Evolutionary conservation across 2,797 vertebrate genomes (phyloP).

Genomic region (Graptemys geographica): DNA sequence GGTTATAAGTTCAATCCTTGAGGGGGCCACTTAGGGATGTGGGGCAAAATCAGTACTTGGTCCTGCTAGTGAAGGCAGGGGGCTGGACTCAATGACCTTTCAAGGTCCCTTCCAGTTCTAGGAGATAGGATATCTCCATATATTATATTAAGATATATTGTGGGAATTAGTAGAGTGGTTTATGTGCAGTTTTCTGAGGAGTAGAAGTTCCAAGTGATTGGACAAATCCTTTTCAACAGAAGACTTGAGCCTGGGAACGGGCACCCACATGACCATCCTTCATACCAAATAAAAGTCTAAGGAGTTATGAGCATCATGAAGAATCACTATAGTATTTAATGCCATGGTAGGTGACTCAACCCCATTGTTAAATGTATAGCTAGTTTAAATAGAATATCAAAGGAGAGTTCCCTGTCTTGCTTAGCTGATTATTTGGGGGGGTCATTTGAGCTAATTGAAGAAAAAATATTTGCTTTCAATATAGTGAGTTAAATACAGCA

Average conservation of each 20-base stretch:
- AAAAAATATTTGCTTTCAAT: neutral
- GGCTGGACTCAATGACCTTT: no score
- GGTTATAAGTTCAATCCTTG: no score
- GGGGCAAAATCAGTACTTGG: no score
- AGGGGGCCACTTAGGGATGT: no score
- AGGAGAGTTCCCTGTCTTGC: neutral
- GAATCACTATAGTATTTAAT: neutral
- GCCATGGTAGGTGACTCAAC: neutral
- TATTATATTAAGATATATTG: neutral
- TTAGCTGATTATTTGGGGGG: neutral
- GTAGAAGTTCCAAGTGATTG: neutral
- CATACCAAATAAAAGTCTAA: neutral
- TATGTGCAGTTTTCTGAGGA: neutral
- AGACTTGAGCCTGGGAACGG: neutral
- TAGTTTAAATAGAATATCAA: neutral
- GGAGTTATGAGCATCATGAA: neutral
- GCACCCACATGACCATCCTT: neutral
- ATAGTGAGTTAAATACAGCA: neutral
- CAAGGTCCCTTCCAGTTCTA: no score
- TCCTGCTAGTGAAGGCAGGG: no score
- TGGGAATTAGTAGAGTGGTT: neutral
- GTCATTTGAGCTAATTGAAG: neutral
- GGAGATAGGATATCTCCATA: no score
- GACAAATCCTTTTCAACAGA: neutral
- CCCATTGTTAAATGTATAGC: neutral